Evolutionary conservation across 1,140 invertebrate species (phyloP), one percentile per base, ranked within the genome.

Genomic region (Heliconius melpomene): DNA sequence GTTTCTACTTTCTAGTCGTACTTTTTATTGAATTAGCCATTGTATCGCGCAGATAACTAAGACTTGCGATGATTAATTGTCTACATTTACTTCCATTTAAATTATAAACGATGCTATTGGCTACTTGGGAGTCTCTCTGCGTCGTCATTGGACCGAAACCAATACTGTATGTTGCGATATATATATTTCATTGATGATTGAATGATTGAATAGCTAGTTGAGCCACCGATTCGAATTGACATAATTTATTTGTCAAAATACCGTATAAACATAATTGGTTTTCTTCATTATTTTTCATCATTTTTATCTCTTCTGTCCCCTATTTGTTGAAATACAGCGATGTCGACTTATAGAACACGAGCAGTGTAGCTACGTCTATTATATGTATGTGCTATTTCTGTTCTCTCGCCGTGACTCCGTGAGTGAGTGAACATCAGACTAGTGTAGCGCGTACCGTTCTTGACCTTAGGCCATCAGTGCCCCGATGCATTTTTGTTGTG

Each of bases 161-260:
- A 81, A 78, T 81, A 71, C 71, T 7, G 26, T 70, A 32, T 52
- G 32, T 72, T 40, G 32, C 18, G 20, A 50, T 70, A 70, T 46
- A 50, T 76, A 60, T 80, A 38, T 32, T 79, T 77, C 54, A 82
- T 80, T 84, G 73, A 81, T 77, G 75, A n/a, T 66, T 29, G 60
- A 66, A 80, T 73, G 75, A n/a, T 66, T 29, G 60, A 66, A 80
- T 73, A 78, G 52, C 79, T 66, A 77, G 66, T 79, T 80, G 52
- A 81, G 78, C 79, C 77, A 80, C 81, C 78, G 80, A 81, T 84
- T 83, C 73, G 80, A 83, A 84, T 88, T 89, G 87, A 91, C 89
- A 92, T 84, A 91, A 92, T 87, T 88, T 88, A 94, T 90, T 94
- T 93, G 91, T 93, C 93, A 93, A 91, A 94, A 87, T 82, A 91